A percentile compares a stretch with the other conserved stretches of the same genome.
These are phyloP conservation scores for Ditylenchus dipsaci DNA, from an alignment of 1,140 invertebrate species.

Conservation along the genomic window DNA sequence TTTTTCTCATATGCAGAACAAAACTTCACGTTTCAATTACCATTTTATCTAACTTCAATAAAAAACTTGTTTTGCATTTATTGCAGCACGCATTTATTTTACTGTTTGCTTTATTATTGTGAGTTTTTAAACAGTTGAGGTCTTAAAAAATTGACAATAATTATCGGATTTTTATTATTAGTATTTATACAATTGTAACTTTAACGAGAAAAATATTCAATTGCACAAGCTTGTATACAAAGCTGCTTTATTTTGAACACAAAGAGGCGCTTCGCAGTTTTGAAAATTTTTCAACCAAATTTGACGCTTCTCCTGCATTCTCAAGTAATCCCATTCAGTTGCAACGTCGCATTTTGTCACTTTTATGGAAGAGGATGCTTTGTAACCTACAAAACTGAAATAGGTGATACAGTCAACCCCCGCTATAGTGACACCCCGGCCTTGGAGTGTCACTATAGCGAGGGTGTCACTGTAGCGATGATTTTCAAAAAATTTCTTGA, in stretches of 20 bases:
- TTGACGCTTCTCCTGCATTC: background rate
- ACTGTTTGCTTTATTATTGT: background rate
- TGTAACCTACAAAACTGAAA: background rate
- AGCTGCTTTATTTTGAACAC: background rate
- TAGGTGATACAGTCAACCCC: too few relatives aligned
- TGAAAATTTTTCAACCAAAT: background rate
- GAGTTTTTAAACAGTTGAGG: background rate
- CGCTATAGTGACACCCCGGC: too few relatives aligned
- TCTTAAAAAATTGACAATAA: background rate
- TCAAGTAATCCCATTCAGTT: background rate
- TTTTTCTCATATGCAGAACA: too few relatives aligned
- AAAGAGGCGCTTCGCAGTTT: background rate
- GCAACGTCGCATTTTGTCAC: background rate
- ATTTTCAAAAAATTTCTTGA: too few relatives aligned
- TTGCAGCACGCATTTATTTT: too few relatives aligned
- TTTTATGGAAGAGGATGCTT: background rate
- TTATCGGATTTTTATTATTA: background rate
- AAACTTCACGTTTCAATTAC: too few relatives aligned
- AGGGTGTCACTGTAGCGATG: too few relatives aligned
- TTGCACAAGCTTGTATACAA: background rate
- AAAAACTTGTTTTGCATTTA: too few relatives aligned
- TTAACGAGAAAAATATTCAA: background rate
- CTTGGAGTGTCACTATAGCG: too few relatives aligned
- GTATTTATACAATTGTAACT: background rate
- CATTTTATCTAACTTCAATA: too few relatives aligned